Base-by-base conservation (phyloP, 2,888 invertebrate genomes). In the Lasioglossum zephyrum region DNA sequence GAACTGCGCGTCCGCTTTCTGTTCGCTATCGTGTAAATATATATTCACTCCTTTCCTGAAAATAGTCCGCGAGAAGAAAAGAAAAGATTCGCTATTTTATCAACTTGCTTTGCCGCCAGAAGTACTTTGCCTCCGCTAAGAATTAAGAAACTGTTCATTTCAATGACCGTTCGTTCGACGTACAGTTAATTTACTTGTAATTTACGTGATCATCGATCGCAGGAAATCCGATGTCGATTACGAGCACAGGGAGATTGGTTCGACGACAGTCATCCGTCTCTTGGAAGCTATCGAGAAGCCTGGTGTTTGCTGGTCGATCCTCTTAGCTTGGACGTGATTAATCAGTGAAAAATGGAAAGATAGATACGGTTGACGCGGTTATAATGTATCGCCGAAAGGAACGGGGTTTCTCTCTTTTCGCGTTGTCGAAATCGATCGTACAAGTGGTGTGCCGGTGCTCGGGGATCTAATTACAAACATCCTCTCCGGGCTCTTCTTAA, bases 381-480 rank as follows among this genome's bases (percentile, higher is more conserved):
- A 69, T 31, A 77, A 76, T 72, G 16, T 49, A 49, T 76, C 53
- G 4, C 22, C 57, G n/a, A 31, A 31, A 16, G 47, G 57, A 47
- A 73, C 53, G 41, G 53, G 60, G 49, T 2, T 79, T 26, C 39
- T 22, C n/a, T 60, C 60, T 26, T 26, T 8, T 8, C 31, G 57
- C 44, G 66, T 69, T 77, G 31, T n/a, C 22, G 36, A 74, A 79
- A 86, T 81, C 81, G 49, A 79, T 86, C 73, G 76, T 41, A 83
- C 53, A 47, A 13, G 69, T 11, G 69, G 36, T n/a, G 36, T n/a
- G 53, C 22, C 69, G 36, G n/a, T 36, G 36, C 36, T 26, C 31
- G n/a, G 2, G 36, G 47, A 49, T 79, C 79, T 81, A 85, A 85
- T 83, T 74, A 57, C 85, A 63, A 74, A 39, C 79, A 74, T 80